Percentiles rank a stretch among this genome's conserved stretches.
Conservation (phyloP, 2,113 vertebrate species). For the Otis tarda region DNA sequence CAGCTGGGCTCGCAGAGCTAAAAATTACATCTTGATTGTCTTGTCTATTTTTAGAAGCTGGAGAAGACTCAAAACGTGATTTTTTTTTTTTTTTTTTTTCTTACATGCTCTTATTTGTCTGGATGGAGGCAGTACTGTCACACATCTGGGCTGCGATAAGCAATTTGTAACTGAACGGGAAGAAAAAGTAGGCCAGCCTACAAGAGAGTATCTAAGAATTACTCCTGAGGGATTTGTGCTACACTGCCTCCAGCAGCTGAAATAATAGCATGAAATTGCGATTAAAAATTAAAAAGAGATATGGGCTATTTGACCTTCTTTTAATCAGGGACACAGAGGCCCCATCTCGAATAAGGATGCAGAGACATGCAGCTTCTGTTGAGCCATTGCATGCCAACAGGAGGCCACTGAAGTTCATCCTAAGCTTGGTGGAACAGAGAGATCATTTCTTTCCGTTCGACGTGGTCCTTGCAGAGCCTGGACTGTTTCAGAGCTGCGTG, state of each 20-base stretch:
- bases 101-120: background rate
- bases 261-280: conserved; percentile 60
- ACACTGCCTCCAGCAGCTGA: conserved; percentile 34
- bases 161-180: conserved; percentile 13
- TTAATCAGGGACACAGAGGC: background rate
- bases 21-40: conserved; percentile 20
- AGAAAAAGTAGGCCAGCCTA: conserved; percentile 35
- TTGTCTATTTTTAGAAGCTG: conserved; percentile 32
- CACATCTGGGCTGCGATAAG: background rate
- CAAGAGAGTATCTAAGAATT: conserved; percentile 41
- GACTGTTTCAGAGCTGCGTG: background rate
- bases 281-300: conserved; percentile 63
- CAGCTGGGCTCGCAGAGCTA: background rate
- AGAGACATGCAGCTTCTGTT: background rate
- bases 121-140: background rate
- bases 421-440: background rate
- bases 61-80: background rate
- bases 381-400: background rate
- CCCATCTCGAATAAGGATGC: background rate
- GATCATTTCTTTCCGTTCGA: accelerated
- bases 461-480: background rate
- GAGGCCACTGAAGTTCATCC: background rate
- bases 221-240: conserved; percentile 33
- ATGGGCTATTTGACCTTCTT: conserved; percentile 59
- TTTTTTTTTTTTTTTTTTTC: background rate